Evolutionary conservation across 2,797 vertebrate genomes (phyloP), one percentile per base, ranked within the genome.

Genomic region (Melanogrammus aeglefinus): DNA sequence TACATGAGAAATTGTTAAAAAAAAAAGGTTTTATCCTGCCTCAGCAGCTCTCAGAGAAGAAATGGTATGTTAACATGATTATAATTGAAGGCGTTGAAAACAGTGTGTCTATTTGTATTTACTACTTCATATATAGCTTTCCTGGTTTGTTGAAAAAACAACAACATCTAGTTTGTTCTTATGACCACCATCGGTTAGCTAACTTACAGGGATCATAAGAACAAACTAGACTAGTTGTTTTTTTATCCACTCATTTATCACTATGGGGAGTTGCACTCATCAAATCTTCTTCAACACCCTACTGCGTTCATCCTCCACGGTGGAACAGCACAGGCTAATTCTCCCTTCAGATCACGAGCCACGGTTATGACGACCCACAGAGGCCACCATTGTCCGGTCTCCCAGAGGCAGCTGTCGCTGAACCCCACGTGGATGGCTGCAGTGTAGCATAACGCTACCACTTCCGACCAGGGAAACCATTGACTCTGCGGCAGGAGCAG

Each of bases 361-460:
- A 69, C 63, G 27, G 63, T 27, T 24, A 69, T 69, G 57, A 63
- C 9, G 63, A 69, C 24, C 63, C 63, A 27, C n/a, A 13, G 9
- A 69, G 63, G 24, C 24, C 63, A 27, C 8, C 24, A 69, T 27
- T 27, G 63, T 27, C 24, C 63, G 5, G 63, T 27, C 63, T 27
- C 63, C 63, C 24, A 12, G 63, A 69, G 63, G 24, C 63, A 27
- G 24, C 63, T 69, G 63, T 24, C 2, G 24, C 57, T 24, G 24
- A 18, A n/a, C 57, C 57, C 57, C 21, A 24, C 10, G 63, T 88
- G 76, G 86, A 89, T 76, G 87, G 87, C 82, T 84, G 77, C 83
- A 91, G 81, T 90, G 89, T 89, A 85, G 83, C 83, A 76, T 79
- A 84, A 80, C 73, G 74, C 76, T 36, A 77, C 33, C n/a, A 7